Conservation (phyloP, 2,113 vertebrate species). For the Crypturellus undulatus region DNA sequence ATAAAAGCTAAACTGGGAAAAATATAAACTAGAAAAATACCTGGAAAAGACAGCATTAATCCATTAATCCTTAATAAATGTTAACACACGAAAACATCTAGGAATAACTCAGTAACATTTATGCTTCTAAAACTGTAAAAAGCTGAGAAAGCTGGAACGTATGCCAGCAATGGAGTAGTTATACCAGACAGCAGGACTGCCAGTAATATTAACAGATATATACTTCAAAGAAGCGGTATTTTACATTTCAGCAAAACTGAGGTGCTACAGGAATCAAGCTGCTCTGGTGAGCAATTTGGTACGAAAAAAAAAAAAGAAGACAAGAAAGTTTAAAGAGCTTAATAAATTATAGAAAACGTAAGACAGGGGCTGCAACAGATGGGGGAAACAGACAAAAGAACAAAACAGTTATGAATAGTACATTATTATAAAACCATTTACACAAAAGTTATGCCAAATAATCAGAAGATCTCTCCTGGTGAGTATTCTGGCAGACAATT, state of each 20-base stretch:
- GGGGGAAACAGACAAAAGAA: background rate
- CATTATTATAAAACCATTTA: background rate
- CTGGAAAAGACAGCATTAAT: background rate
- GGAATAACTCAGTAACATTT: background rate
- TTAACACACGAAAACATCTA: accelerated
- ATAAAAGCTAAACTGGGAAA: background rate
- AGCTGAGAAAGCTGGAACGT: accelerated
- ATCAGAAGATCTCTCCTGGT: background rate
- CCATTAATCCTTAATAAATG: background rate
- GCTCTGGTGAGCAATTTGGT: accelerated
- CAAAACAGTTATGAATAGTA: background rate
- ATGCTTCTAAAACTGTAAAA: background rate
- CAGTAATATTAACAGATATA: accelerated
- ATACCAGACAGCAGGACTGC: accelerated
- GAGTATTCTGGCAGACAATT: background rate
- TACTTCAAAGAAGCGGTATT: accelerated
- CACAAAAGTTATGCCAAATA: background rate
- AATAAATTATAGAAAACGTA: background rate
- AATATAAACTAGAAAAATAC: background rate
- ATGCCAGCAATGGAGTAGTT: accelerated
- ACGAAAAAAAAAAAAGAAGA: too few relatives aligned
- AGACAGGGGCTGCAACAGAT: background rate
- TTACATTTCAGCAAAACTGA: background rate
- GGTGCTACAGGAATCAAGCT: background rate
- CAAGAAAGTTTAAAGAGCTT: background rate